A percentile compares a stretch with the other conserved stretches of the same genome.
These are phyloP conservation scores for Amphipyra tragopoginis DNA, from an alignment of 2,888 invertebrate species.

Conservation along the genomic window DNA sequence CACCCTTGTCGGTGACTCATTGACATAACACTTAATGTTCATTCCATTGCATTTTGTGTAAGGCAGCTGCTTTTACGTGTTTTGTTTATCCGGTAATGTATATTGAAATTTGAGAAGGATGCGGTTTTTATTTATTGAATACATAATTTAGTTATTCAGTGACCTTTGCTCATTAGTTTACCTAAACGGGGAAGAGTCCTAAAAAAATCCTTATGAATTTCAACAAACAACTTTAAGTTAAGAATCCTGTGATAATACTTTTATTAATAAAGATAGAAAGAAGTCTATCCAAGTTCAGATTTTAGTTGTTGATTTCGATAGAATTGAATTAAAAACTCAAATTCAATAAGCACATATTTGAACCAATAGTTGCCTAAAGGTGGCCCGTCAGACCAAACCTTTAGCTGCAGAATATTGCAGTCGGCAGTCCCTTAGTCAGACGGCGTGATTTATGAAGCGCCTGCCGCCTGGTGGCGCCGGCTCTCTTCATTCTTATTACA, in stretches of 20 bases:
- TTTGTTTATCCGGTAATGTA: conserved; percentile 23
- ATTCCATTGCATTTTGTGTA: conserved; percentile 48
- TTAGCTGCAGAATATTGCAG: conserved; percentile 45
- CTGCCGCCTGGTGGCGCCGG: conserved; percentile 70
- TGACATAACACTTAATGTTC: conserved; percentile 40
- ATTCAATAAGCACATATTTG: neutral
- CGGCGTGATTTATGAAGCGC: conserved; percentile 73
- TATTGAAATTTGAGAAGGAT: conserved; percentile 7
- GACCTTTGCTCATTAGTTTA: neutral
- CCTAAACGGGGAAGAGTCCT: too few relatives aligned
- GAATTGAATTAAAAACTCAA: neutral
- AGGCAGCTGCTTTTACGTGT: conserved; percentile 12
- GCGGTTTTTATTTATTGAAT: neutral
- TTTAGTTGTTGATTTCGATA: neutral
- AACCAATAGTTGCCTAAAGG: conserved; percentile 11
- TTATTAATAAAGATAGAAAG: too few relatives aligned
- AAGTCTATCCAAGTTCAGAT: too few relatives aligned
- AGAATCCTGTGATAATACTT: too few relatives aligned
- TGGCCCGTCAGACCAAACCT: conserved; percentile 17
- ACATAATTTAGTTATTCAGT: conserved; percentile 11
- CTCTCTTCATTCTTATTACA: conserved; percentile 66
- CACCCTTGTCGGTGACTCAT: conserved; percentile 59
- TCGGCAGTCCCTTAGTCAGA: conserved; percentile 58
- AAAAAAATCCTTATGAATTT: too few relatives aligned
- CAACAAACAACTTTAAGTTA: too few relatives aligned